Conservation (phyloP, 2,113 vertebrate species). For the Zosterops lateralis region DNA sequence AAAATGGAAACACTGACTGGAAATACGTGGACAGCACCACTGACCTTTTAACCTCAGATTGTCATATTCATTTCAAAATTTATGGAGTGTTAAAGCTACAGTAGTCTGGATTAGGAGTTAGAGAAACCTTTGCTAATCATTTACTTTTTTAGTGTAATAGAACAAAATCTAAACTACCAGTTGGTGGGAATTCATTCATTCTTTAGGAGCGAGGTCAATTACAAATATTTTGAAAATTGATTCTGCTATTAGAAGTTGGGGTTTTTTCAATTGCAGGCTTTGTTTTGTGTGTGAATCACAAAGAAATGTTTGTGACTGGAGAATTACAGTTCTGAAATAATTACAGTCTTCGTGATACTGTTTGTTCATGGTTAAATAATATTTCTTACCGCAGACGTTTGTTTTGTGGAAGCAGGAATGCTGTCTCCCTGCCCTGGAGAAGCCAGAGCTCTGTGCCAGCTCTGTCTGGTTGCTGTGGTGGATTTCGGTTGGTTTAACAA, state of each 20-base stretch:
- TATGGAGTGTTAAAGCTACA: slow-evolving; percentile 7
- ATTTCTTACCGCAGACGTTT: neutral
- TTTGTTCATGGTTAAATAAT: neutral
- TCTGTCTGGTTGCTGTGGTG: neutral
- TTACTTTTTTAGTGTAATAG: neutral
- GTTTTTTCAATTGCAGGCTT: neutral
- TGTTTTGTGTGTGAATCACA: neutral
- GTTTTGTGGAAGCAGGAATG: neutral
- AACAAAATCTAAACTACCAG: neutral
- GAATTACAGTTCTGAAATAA: neutral
- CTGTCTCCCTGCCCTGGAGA: neutral
- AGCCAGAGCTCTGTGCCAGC: neutral
- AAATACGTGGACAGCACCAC: neutral
- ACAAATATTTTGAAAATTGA: neutral
- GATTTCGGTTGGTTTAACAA: neutral
- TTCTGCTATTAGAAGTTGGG: neutral
- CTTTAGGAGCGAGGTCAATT: neutral
- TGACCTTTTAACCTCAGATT: neutral
- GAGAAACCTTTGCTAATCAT: neutral
- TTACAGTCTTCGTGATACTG: neutral
- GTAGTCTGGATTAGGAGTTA: neutral
- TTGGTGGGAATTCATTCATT: neutral
- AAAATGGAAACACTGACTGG: neutral
- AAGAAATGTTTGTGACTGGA: neutral
- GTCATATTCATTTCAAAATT: neutral